Conservation (phyloP, 2,888 invertebrate species). For the Stenolophus ochropezus region DNA sequence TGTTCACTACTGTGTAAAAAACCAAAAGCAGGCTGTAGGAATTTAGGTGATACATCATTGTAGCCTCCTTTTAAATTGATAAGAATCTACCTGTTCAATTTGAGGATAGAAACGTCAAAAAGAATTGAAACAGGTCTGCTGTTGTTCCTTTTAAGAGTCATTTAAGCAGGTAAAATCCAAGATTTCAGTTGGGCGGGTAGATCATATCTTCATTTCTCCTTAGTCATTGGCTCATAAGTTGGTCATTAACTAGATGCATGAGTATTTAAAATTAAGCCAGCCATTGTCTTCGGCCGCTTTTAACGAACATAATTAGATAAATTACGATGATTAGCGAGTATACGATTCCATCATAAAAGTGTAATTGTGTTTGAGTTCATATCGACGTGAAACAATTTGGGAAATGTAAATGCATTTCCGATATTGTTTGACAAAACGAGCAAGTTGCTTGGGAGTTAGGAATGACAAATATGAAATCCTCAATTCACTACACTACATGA, state of each 20-base stretch:
- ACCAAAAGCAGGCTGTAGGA: background rate
- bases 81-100: slow-evolving; percentile 22
- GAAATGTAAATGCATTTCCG: background rate
- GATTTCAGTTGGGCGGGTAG: background rate
- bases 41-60: background rate
- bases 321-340: slow-evolving; percentile 38
- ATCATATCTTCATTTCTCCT: slow-evolving; percentile 24
- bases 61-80: background rate
- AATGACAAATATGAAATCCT: background rate
- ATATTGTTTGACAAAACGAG: background rate
- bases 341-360: slow-evolving; percentile 7
- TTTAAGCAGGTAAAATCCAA: slow-evolving; percentile 29
- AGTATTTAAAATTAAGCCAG: slow-evolving; percentile 47
- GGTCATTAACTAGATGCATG: slow-evolving; percentile 44
- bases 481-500: background rate
- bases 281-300: slow-evolving; percentile 42
- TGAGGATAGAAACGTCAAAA: slow-evolving; percentile 24
- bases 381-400: background rate
- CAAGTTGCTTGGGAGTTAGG: background rate
- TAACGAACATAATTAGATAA: slow-evolving; percentile 50
- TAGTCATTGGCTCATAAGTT: slow-evolving; percentile 32
- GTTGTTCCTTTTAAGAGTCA: slow-evolving; percentile 37
- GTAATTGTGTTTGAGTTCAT: slow-evolving; percentile 6
- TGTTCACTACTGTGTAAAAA: background rate
- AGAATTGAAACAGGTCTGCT: slow-evolving; percentile 18